A percentile compares a stretch with the other conserved stretches of the same genome.
phyloP scores from a whole-genome alignment of 1,140 invertebrate genomes.

The Subanguina moxae region DNA sequence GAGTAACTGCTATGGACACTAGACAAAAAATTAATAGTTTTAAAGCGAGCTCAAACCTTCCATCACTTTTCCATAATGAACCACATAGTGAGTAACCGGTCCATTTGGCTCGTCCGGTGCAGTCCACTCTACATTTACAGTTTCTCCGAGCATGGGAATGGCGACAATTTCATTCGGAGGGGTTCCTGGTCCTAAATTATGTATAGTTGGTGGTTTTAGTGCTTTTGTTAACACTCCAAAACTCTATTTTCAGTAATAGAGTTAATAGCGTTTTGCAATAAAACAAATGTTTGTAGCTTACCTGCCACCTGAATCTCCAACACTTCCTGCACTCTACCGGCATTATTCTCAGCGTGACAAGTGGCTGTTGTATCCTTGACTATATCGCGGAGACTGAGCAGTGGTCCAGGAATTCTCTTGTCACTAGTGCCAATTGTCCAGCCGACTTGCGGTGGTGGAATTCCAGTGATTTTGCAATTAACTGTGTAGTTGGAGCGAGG shows the following conservation, averaged over 20 bases:
- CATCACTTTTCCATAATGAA: conserved; percentile 54
- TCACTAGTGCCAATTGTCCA: conserved; percentile 46
- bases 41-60: conserved; percentile 2
- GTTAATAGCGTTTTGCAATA: too few species aligned
- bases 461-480: conserved; percentile 47
- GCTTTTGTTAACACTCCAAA: background rate
- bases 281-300: too few species aligned
- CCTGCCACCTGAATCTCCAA: conserved; percentile 42
- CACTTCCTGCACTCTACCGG: conserved; percentile 47
- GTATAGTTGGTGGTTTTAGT: background rate
- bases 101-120: conserved; percentile 57
- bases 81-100: conserved; percentile 42
- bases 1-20: background rate
- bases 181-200: conserved; percentile 46
- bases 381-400: conserved; percentile 41
- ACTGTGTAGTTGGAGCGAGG: conserved; percentile 45
- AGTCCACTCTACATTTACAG: conserved; percentile 58
- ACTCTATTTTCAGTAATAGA: too few species aligned
- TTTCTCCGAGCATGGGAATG: conserved; percentile 48
- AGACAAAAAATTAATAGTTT: conserved; percentile 23
- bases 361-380: conserved; percentile 51
- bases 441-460: conserved; percentile 48
- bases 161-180: conserved; percentile 55
- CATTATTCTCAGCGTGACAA: conserved; percentile 57
- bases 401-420: conserved; percentile 29